phyloP scores from a whole-genome alignment of 2,888 invertebrate species.

The Panzeria rudis region DNA sequence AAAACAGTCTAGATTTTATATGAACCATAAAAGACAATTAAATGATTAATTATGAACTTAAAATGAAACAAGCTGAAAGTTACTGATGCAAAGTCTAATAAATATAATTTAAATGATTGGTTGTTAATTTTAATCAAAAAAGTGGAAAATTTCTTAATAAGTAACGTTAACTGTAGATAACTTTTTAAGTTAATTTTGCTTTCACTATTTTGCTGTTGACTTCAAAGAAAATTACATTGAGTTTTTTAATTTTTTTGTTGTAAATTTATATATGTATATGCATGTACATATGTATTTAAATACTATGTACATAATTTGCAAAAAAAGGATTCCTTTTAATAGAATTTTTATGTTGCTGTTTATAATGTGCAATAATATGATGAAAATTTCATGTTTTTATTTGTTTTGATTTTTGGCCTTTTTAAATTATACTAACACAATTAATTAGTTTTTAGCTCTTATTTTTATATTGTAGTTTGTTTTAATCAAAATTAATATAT shows the following conservation, averaged over 20 bases:
- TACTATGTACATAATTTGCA: too few relatives aligned
- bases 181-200: background rate
- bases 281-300: too few relatives aligned
- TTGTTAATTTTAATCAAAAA: constrained; percentile 9
- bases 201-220: background rate
- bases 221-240: background rate
- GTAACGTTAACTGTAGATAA: background rate
- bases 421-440: constrained; percentile 33
- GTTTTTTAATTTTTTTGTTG: background rate
- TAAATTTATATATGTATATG: background rate
- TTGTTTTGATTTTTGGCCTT: constrained; percentile 40
- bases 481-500: background rate
- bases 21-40: background rate
- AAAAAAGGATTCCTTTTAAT: background rate
- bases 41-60: constrained; percentile 2
- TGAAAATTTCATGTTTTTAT: constrained; percentile 29
- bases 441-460: background rate
- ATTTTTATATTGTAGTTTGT: background rate
- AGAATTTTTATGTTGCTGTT: constrained; percentile 2
- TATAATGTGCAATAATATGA: background rate
- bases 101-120: background rate
- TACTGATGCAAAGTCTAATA: background rate
- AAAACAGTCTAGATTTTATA: background rate
- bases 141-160: constrained; percentile 57
- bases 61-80: background rate